Base-by-base conservation (phyloP, 2,888 invertebrate species). In the Diplolepis rosae region DNA sequence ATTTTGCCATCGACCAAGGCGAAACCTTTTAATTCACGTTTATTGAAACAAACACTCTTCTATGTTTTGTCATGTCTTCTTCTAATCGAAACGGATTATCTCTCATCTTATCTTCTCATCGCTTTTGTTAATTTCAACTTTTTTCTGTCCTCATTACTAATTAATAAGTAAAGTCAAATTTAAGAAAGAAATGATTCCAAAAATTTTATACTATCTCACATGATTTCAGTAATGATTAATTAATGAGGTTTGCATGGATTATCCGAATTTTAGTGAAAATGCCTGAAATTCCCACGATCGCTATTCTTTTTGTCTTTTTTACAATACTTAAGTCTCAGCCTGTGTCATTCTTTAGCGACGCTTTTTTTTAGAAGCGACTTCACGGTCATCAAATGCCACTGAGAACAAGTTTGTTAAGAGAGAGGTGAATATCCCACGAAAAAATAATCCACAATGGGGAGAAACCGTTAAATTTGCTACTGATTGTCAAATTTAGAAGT, bases 1-100 rank as follows among this genome's bases (percentile, higher is more conserved):
- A 65, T 65, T 50, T 39, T 52, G 65, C 65, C 65, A 68, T 66
- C 70, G 30, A 15, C 69, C 70, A 48, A 68, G 79, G 79, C 75
- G 71, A 66, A 65, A 56, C 71, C 76, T 78, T 76, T 66, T 70
- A 56, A 74, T 77, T 80, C 78, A 78, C 77, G 78, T 78, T 79
- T 74, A 75, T 66, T 65, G 52, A 51, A 28, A 69, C 65, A 68
- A 69, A 72, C 30, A 66, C 68, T 65, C 67, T 54, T 74, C 13
- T 27, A 30, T 52, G 27, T 32, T 6, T 11, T 18, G 30, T 32
- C 11, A 4, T 11, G 54, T 11, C 15, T 30, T 54, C 30, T 54
- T 18, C 15, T 54, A 54, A 69, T 78, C 72, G 13, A 4, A 4
- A 11, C 0, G 50, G 50, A 30, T 18, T 28, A 52, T 52, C 30